A percentile compares a stretch with the other conserved stretches of the same genome.
Evolutionary conservation across 1,140 invertebrate species (phyloP).

Genomic region (Drosophila virilis): DNA sequence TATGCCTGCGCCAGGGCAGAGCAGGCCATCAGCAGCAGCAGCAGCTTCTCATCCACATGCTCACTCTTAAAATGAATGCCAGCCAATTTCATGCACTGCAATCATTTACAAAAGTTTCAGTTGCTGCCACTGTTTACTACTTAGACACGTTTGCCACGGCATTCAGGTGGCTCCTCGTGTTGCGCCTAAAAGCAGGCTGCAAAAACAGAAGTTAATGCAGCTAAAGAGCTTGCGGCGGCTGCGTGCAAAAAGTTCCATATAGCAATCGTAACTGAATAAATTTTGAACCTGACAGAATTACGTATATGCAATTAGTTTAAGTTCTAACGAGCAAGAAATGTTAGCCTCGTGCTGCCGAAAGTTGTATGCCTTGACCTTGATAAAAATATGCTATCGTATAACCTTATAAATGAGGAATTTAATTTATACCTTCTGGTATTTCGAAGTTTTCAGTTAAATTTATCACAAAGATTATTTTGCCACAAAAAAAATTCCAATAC

Average conservation of each 20-base stretch:
- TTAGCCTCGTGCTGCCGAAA: background rate
- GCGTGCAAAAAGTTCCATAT: background rate
- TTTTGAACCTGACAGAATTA: background rate
- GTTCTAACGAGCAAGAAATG: background rate
- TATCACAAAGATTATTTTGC: too few relatives aligned
- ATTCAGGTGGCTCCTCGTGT: conserved; percentile 3
- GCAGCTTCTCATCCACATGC: background rate
- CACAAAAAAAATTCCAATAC: too few relatives aligned
- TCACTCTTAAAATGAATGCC: conserved; percentile 9
- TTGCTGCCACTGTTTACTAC: conserved; percentile 19
- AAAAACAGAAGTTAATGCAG: conserved; percentile 27
- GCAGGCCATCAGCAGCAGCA: background rate
- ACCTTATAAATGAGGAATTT: too few relatives aligned
- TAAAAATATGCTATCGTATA: background rate
- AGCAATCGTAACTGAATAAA: background rate
- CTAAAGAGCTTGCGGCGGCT: conserved; percentile 38
- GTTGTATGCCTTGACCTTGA: background rate
- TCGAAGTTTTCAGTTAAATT: too few relatives aligned
- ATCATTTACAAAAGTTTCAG: conserved; percentile 67
- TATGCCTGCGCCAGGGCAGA: conserved; percentile 33
- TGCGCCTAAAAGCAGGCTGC: conserved; percentile 38
- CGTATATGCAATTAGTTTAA: conserved; percentile 6
- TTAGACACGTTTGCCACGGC: conserved; percentile 21
- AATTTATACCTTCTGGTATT: too few relatives aligned
- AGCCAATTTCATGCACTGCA: conserved; percentile 46